A percentile compares a stretch with the other conserved stretches of the same genome.
phyloP scores from a whole-genome alignment of 2,797 vertebrate genomes.

The Takifugu rubripes region DNA sequence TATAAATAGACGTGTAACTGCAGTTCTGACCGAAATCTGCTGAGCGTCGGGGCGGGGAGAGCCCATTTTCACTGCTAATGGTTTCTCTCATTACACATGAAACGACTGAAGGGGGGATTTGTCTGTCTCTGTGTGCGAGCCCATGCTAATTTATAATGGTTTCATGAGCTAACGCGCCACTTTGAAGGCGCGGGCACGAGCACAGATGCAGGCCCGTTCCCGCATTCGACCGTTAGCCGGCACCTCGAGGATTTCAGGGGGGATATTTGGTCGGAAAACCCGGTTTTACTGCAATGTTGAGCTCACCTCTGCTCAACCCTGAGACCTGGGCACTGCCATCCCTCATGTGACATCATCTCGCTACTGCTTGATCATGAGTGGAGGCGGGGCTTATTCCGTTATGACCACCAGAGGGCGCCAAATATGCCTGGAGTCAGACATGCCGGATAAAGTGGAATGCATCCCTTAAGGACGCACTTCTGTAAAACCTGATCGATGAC shows the following conservation, averaged over 20 bases:
- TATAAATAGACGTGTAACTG: conserved; percentile 70
- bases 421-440: neutral
- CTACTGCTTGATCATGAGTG: neutral
- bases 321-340: conserved; percentile 11
- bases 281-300: too few relatives aligned
- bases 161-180: conserved; percentile 57
- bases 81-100: conserved; percentile 78
- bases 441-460: too few relatives aligned
- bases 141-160: conserved; percentile 60
- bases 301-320: neutral
- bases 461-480: too few relatives aligned
- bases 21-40: conserved; percentile 59
- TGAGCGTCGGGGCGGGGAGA: conserved; percentile 58
- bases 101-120: conserved; percentile 45
- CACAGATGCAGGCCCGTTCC: conserved; percentile 15
- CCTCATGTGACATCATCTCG: too few relatives aligned
- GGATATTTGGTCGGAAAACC: too few relatives aligned
- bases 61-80: conserved; percentile 71
- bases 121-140: conserved; percentile 25
- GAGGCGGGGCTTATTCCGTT: neutral
- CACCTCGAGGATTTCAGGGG: too few relatives aligned
- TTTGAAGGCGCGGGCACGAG: conserved; percentile 28
- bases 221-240: conserved; percentile 26
- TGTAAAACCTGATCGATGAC: too few relatives aligned
- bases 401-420: neutral